These are phyloP conservation scores for Agonopterix heracliana DNA, from an alignment of 2,888 invertebrate species.

Conservation along the genomic window DNA sequence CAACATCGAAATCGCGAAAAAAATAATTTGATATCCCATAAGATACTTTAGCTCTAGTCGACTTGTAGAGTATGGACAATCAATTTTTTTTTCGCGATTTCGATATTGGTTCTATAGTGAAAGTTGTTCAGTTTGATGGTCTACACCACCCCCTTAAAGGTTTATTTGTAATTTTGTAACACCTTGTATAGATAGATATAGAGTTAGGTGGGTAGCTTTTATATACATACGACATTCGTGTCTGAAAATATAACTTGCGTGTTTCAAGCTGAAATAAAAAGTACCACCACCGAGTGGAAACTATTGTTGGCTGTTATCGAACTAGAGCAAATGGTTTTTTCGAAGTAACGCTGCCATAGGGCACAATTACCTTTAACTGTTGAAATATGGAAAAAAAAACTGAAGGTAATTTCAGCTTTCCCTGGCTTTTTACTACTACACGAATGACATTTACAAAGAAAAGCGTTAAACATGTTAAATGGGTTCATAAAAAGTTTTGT, in stretches of 20 bases:
- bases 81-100: too few species aligned
- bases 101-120: too few species aligned
- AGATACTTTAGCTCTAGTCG: too few species aligned
- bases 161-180: too few species aligned
- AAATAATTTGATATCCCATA: too few species aligned
- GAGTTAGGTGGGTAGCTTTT: not conserved
- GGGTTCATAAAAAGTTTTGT: constrained; percentile 5
- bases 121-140: too few species aligned
- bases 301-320: constrained; percentile 40
- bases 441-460: constrained; percentile 4
- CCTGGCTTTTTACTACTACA: not conserved
- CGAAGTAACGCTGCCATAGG: constrained; percentile 1
- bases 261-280: constrained; percentile 37
- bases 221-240: constrained; percentile 29
- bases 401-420: constrained; percentile 4
- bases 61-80: too few species aligned
- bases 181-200: too few species aligned
- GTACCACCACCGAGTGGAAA: constrained; percentile 34
- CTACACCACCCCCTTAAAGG: too few species aligned
- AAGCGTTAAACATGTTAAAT: constrained; percentile 1
- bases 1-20: too few species aligned
- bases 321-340: constrained; percentile 29
- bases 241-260: constrained; percentile 38
- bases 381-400: constrained; percentile 1
- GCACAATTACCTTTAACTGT: not conserved